phyloP scores from a whole-genome alignment of 2,888 invertebrate genomes.

The Eucera pruinosa region DNA sequence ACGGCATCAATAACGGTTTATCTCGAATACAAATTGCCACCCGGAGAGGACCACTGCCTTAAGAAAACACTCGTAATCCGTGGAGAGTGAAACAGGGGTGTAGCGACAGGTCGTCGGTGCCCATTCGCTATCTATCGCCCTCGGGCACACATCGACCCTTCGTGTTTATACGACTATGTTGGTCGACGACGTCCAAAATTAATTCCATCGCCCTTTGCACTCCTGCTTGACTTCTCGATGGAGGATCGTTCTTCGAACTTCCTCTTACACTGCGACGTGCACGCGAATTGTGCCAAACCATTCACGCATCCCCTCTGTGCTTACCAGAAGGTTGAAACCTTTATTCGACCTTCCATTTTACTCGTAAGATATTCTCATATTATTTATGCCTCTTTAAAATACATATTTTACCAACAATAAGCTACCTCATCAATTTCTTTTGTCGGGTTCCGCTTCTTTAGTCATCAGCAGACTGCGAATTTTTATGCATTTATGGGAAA shows the following conservation, averaged over 20 bases:
- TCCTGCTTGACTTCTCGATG: conserved; percentile 49
- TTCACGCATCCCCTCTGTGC: conserved; percentile 16
- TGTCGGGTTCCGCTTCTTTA: background rate
- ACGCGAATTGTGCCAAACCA: conserved; percentile 10
- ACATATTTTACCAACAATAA: conserved; percentile 12
- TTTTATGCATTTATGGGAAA: no score
- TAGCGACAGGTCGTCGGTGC: conserved; percentile 72
- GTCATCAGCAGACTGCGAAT: no score
- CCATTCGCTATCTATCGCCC: conserved; percentile 68
- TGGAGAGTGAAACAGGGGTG: conserved; percentile 69
- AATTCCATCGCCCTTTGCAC: conserved; percentile 56
- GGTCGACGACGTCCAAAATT: conserved; percentile 68
- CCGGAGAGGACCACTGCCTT: conserved; percentile 68
- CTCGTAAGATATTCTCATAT: background rate
- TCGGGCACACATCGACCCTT: conserved; percentile 47
- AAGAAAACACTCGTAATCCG: conserved; percentile 80
- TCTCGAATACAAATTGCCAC: conserved; percentile 79
- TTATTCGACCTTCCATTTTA: conserved; percentile 2
- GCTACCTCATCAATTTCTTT: conserved; percentile 23
- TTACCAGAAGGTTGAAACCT: conserved; percentile 20
- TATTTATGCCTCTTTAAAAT: conserved; percentile 21
- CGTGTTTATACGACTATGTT: conserved; percentile 43
- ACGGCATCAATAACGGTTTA: conserved; percentile 82
- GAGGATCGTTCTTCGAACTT: conserved; percentile 1
- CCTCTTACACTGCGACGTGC: background rate